Evolutionary conservation across 30 jellyfish, hydroid and myxozoan genomes (phyloP).

Genomic region (Mastigias papua): DNA sequence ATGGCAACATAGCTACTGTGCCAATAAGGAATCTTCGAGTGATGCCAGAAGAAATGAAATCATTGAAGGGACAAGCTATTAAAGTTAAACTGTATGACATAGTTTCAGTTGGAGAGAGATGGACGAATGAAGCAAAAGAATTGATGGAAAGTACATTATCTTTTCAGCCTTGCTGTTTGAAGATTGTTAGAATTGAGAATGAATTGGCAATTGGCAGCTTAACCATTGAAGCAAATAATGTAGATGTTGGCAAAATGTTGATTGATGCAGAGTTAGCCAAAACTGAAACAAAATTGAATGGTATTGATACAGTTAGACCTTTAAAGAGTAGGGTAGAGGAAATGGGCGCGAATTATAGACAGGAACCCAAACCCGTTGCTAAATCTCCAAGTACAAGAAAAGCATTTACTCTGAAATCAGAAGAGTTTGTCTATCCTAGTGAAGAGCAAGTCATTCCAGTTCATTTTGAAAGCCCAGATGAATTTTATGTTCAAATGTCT

Average conservation of each 20-base stretch:
- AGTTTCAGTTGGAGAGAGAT: conserved; percentile 15
- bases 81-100: conserved; percentile 47
- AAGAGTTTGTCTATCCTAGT: background rate
- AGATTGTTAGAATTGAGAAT: background rate
- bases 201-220: conserved; percentile 23
- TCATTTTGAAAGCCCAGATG: conserved; percentile 71
- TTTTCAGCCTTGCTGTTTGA: conserved; percentile 33
- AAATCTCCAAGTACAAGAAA: background rate
- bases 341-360: background rate
- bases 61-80: conserved; percentile 76
- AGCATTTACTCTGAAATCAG: conserved; percentile 3
- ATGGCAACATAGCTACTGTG: conserved; percentile 29
- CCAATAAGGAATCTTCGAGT: conserved; percentile 30
- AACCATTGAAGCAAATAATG: conserved; percentile 4
- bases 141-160: conserved; percentile 13
- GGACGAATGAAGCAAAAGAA: conserved; percentile 18
- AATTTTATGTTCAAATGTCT: conserved; percentile 63
- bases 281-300: background rate
- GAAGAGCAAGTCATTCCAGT: conserved; percentile 33
- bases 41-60: conserved; percentile 66
- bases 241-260: conserved; percentile 21
- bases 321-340: background rate
- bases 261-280: conserved; percentile 40
- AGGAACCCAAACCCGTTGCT: background rate
- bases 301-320: background rate